Percentiles rank a stretch among this genome's conserved stretches.
phyloP scores from a whole-genome alignment of 1,140 invertebrate species.

The Caenorhabditis remanei region DNA sequence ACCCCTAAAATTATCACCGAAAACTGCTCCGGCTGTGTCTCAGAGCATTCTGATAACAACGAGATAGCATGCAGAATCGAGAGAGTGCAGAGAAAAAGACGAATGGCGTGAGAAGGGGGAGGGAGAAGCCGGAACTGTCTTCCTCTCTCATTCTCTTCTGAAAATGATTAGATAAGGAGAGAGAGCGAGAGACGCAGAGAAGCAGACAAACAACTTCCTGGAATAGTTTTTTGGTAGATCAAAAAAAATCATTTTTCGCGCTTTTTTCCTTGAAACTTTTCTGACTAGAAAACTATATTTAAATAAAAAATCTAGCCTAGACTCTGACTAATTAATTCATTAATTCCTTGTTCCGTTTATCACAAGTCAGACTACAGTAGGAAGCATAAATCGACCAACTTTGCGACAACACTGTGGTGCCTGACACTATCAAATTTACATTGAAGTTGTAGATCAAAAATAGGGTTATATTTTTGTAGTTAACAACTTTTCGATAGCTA shows the following conservation, averaged over 20 bases:
- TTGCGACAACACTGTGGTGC: too few species aligned
- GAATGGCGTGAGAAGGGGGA: conserved; percentile 46
- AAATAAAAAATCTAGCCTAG: too few species aligned
- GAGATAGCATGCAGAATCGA: background rate
- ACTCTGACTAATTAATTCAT: too few species aligned
- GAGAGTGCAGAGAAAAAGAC: conserved; percentile 9
- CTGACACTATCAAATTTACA: too few species aligned
- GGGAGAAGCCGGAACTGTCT: conserved; percentile 45
- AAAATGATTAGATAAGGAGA: background rate
- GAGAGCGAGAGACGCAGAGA: background rate
- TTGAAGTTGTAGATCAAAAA: too few species aligned
- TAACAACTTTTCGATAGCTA: too few species aligned
- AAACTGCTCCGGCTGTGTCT: conserved; percentile 3
- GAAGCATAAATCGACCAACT: too few species aligned
- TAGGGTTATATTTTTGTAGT: too few species aligned
- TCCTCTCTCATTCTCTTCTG: background rate
- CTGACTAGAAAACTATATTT: too few species aligned
- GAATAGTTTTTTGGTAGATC: conserved; percentile 1
- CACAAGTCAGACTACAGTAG: too few species aligned
- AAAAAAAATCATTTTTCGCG: background rate
- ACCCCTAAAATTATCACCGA: conserved; percentile 22
- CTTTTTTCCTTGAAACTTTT: too few species aligned
- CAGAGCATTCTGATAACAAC: background rate
- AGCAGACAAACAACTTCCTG: conserved; percentile 2
- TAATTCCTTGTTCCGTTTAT: too few species aligned